phyloP scores from a whole-genome alignment of 2,888 invertebrate species.

The Drosophila subsilvestris region DNA sequence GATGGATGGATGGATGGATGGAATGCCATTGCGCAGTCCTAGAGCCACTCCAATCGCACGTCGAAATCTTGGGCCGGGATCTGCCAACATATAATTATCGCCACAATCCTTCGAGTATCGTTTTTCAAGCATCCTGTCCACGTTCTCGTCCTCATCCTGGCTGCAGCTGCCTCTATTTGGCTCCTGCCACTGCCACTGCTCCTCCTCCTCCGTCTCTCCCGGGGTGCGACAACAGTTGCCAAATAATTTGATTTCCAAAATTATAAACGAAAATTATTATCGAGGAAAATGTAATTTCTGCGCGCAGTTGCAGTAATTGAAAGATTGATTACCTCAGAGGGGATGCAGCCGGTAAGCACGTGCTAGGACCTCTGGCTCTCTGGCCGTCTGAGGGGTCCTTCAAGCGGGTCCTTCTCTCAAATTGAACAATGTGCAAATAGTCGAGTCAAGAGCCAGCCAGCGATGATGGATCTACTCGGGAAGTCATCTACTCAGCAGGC shows the following conservation, averaged over 20 bases:
- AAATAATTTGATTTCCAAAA: constrained; percentile 44
- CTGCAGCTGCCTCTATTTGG: constrained; percentile 38
- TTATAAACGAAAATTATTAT: constrained; percentile 36
- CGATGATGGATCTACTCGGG: background rate
- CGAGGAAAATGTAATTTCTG: constrained; percentile 31
- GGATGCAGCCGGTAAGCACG: constrained; percentile 21
- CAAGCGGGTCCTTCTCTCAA: constrained; percentile 1
- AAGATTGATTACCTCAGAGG: constrained; percentile 45
- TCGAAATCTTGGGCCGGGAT: constrained; percentile 36
- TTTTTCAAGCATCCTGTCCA: constrained; percentile 72
- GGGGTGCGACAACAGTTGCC: constrained; percentile 21
- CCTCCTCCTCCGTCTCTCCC: background rate
- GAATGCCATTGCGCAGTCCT: constrained; percentile 44
- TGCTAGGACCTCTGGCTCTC: constrained; percentile 19
- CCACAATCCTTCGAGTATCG: constrained; percentile 66
- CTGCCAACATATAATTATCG: constrained; percentile 64
- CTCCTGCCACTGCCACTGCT: constrained; percentile 23
- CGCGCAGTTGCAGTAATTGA: constrained; percentile 40
- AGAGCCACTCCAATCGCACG: constrained; percentile 29
- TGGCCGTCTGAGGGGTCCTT: constrained; percentile 10
- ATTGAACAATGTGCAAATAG: constrained; percentile 3
- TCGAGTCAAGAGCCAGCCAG: constrained; percentile 4
- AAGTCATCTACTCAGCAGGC: too few species aligned
- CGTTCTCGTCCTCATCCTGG: constrained; percentile 3
- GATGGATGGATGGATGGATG: constrained; percentile 23